Evolutionary conservation across 2,888 invertebrate genomes (phyloP).

Genomic region (Elmis aenea): DNA sequence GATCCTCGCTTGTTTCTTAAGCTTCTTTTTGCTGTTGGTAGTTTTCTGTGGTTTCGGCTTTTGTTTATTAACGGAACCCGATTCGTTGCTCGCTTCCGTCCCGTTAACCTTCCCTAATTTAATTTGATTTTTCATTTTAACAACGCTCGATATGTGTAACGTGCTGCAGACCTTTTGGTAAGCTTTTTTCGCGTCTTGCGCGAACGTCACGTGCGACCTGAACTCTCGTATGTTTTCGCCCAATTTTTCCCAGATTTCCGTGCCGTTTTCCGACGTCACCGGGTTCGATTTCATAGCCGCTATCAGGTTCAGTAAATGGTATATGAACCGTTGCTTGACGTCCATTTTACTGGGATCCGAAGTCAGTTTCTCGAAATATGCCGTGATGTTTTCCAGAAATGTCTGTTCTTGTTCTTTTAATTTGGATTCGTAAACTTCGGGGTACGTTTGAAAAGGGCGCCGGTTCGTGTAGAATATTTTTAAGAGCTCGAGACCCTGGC

Average conservation of each 20-base stretch:
- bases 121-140: slow-evolving; percentile 31
- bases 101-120: slow-evolving; percentile 32
- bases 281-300: slow-evolving; percentile 49
- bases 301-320: slow-evolving; percentile 52
- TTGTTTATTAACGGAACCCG: slow-evolving; percentile 7
- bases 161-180: slow-evolving; percentile 47
- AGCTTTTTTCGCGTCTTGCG: slow-evolving; percentile 46
- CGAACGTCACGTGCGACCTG: slow-evolving; percentile 40
- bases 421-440: slow-evolving; percentile 23
- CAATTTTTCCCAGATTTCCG: slow-evolving; percentile 47
- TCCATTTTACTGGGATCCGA: slow-evolving; percentile 41
- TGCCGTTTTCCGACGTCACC: slow-evolving; percentile 35
- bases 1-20: slow-evolving; percentile 49
- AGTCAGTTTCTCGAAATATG: slow-evolving; percentile 41
- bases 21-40: slow-evolving; percentile 38
- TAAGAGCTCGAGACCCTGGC: slow-evolving; percentile 63
- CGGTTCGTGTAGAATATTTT: slow-evolving; percentile 60
- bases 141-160: slow-evolving; percentile 41
- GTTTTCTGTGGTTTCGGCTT: slow-evolving; percentile 34
- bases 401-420: slow-evolving; percentile 48
- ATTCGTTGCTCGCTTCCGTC: slow-evolving; percentile 24
- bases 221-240: slow-evolving; percentile 41
- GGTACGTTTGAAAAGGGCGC: slow-evolving; percentile 37
- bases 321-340: slow-evolving; percentile 56
- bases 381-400: slow-evolving; percentile 47